These are phyloP conservation scores for Philereme transversata DNA, from an alignment of 2,888 invertebrate species.

Conservation along the genomic window DNA sequence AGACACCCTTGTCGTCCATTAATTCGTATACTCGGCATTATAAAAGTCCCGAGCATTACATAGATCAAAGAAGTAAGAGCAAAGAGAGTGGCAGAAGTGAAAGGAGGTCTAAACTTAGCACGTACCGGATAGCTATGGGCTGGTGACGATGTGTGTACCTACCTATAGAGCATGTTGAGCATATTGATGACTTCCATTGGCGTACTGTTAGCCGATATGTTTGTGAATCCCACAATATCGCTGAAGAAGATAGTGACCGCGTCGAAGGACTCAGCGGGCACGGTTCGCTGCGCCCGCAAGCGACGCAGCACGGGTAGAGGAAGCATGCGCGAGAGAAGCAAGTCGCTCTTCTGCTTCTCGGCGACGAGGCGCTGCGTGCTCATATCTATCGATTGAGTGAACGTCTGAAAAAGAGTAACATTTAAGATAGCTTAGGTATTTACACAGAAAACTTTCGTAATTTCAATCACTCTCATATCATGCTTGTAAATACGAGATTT, in stretches of 20 bases:
- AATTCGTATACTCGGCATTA: too few relatives aligned
- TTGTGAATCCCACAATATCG: constrained; percentile 88
- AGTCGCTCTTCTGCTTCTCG: constrained; percentile 84
- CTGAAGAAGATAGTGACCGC: constrained; percentile 89
- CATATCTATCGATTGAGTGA: constrained; percentile 76
- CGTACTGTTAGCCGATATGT: constrained; percentile 85
- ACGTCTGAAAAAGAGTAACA: constrained; percentile 55
- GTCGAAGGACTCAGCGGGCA: constrained; percentile 86
- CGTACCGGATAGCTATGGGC: constrained; percentile 17
- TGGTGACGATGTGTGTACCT: background rate
- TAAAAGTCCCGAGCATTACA: too few relatives aligned
- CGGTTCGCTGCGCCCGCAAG: constrained; percentile 80
- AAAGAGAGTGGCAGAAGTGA: too few relatives aligned
- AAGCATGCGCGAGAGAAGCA: constrained; percentile 83
- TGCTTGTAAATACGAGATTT: too few relatives aligned
- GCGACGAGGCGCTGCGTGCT: constrained; percentile 77
- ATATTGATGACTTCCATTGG: constrained; percentile 87
- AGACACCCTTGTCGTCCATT: too few relatives aligned
- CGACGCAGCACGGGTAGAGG: constrained; percentile 81
- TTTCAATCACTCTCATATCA: too few relatives aligned
- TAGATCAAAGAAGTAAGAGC: too few relatives aligned
- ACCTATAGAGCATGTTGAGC: constrained; percentile 89
- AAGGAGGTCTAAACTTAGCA: too few relatives aligned
- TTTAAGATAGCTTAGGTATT: too few relatives aligned
- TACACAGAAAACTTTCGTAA: too few relatives aligned